These are phyloP conservation scores for Trogon melanurus DNA, from an alignment of 2,113 vertebrate genomes.

Conservation along the genomic window DNA sequence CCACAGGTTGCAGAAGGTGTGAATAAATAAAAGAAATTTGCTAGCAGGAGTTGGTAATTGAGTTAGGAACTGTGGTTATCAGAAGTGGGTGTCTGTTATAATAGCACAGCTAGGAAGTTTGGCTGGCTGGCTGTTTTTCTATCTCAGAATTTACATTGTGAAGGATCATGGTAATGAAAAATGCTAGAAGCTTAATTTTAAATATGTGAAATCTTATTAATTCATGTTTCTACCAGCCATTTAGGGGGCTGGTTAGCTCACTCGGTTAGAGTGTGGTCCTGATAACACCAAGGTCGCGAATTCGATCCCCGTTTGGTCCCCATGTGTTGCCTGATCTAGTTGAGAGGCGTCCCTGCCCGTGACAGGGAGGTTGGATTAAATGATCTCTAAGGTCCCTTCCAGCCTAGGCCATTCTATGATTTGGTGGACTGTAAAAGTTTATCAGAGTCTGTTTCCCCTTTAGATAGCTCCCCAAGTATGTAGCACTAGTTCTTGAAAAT, in stretches of 20 bases:
- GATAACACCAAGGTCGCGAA: too few relatives aligned
- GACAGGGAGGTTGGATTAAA: too few relatives aligned
- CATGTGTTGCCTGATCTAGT: too few relatives aligned
- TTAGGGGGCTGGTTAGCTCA: too few relatives aligned
- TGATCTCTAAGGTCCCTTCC: too few relatives aligned
- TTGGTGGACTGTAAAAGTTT: neutral
- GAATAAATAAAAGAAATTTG: constrained; percentile 48
- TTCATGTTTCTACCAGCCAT: neutral
- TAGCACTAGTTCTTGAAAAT: neutral
- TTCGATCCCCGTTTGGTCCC: too few relatives aligned
- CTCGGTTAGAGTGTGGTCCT: too few relatives aligned
- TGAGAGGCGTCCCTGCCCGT: too few relatives aligned
- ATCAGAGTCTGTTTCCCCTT: neutral
- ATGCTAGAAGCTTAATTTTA: neutral
- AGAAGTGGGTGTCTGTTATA: constrained; percentile 45
- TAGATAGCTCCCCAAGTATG: neutral
- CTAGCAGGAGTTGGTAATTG: constrained; percentile 20
- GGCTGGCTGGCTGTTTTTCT: neutral
- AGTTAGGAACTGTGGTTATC: constrained; percentile 20
- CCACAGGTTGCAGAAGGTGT: constrained; percentile 20
- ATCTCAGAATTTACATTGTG: neutral
- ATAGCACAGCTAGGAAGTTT: constrained; percentile 1
- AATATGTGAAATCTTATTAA: neutral
- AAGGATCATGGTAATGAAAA: constrained; percentile 5
- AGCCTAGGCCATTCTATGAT: too few relatives aligned